Base-by-base conservation (phyloP, 2,888 invertebrate genomes). In the Azorinus chamasolen region DNA sequence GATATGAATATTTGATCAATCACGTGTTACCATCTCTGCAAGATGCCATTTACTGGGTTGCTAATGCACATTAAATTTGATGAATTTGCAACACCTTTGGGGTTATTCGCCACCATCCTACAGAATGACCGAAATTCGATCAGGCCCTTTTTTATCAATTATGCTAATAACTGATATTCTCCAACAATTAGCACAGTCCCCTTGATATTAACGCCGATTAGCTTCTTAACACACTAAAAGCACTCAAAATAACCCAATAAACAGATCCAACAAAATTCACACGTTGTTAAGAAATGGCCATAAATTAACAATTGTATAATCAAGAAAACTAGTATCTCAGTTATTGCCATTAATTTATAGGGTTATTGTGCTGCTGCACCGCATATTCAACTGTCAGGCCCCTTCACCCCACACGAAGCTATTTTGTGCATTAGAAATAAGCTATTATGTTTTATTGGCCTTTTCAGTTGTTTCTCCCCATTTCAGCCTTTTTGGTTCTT, bases 61-160 rank as follows among this genome's bases (percentile, higher is more conserved):
- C 55, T 72, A 78, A 78, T 73, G 69, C 78, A 70, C 78, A 78
- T 78, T 73, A 78, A 78, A 72, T 64, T 68, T 78, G 78, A 78
- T 78, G 78, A 78, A 78, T 72, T 64, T 41, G 59, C 69, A 59
- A 78, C 78, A 78, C 78, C 54, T 73, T 51, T 27, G 32, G 32
- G 32, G 32, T 32, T 32, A 6, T 32, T 32, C 32, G 32, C 32
- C 32, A 32, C 32, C 32, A 32, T 32, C 32, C 32, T 6, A 32
- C 32, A 32, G 32, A 32, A 32, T 32, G 32, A 32, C 32, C 32
- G 74, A 74, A 74, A 74, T 63, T 68, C 58, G 58, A 74, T 62
- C 74, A 64, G 41, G 27, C 54, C 22, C 50, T 66, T 64, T 51
- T 57, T 66, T 66, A 63, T 76, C 76, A 71, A 66, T 71, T 66